phyloP scores from a whole-genome alignment of 2,888 invertebrate genomes.

The Pristionchus fissidentatus region DNA sequence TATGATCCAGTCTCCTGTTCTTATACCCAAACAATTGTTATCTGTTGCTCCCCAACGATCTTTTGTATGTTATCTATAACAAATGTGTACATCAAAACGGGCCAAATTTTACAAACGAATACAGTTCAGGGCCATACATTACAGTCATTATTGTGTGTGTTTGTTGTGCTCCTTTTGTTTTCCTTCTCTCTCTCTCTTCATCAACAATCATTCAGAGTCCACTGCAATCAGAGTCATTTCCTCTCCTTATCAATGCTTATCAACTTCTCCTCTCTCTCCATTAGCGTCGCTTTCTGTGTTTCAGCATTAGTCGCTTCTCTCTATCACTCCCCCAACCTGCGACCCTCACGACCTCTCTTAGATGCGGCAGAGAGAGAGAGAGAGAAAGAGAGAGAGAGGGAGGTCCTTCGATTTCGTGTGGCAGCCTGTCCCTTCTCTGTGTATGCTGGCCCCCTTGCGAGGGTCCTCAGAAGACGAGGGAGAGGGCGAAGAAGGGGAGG shows the following conservation, averaged over 20 bases:
- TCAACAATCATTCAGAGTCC: background rate
- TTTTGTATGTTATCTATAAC: background rate
- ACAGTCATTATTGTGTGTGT: too few relatives aligned
- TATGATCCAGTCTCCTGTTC: background rate
- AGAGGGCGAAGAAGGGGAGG: background rate
- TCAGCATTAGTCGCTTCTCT: background rate
- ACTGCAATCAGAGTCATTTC: background rate
- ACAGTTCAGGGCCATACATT: too few relatives aligned
- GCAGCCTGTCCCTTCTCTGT: constrained; percentile 28
- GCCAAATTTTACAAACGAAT: background rate
- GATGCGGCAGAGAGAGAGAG: background rate
- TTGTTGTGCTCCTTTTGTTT: too few relatives aligned
- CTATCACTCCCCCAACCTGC: background rate
- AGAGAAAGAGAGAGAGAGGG: background rate
- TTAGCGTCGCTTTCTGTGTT: background rate
- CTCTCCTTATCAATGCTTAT: background rate
- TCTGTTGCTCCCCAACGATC: background rate
- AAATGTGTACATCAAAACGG: background rate
- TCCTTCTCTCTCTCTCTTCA: background rate
- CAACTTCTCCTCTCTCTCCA: background rate
- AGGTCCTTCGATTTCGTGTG: constrained; percentile 38
- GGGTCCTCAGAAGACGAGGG: constrained; percentile 4
- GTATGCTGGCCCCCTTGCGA: constrained; percentile 16
- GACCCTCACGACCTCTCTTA: background rate
- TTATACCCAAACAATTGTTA: background rate